Evolutionary conservation across 2,797 vertebrate genomes (phyloP).

Genomic region (Ambastaia sidthimunki): DNA sequence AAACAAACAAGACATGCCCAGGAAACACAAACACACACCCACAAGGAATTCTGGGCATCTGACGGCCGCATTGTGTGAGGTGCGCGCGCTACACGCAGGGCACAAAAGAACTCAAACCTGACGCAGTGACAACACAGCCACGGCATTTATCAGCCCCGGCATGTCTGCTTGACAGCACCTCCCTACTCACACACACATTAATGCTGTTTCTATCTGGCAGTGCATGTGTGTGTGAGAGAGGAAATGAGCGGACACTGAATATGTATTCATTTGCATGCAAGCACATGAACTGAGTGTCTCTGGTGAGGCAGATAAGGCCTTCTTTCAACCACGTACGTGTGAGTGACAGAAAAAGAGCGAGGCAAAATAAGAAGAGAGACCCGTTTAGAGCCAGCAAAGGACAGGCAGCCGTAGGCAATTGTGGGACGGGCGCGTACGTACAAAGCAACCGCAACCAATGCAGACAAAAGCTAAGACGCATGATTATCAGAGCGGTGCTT

Average conservation of each 20-base stretch:
- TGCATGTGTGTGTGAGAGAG: constrained; percentile 31
- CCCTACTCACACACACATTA: constrained; percentile 65
- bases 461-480: constrained; percentile 7
- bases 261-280: constrained; percentile 79
- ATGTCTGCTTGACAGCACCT: constrained; percentile 69
- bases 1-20: constrained; percentile 50
- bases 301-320: constrained; percentile 76
- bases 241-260: constrained; percentile 67
- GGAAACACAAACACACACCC: constrained; percentile 39
- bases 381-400: constrained; percentile 19
- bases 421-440: background rate
- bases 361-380: constrained; percentile 18
- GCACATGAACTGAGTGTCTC: constrained; percentile 75
- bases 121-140: constrained; percentile 73
- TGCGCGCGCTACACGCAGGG: constrained; percentile 56
- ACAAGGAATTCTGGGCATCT: constrained; percentile 48
- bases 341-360: constrained; percentile 51
- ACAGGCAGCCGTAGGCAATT: constrained; percentile 25
- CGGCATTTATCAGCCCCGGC: constrained; percentile 72
- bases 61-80: constrained; percentile 44
- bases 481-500: constrained; percentile 17
- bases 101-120: constrained; percentile 76
- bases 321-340: constrained; percentile 68
- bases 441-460: constrained; percentile 4
- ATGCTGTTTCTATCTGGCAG: constrained; percentile 55